Conservation (phyloP, 2,797 vertebrate genomes). For the Hippopotamyrus pictus region DNA sequence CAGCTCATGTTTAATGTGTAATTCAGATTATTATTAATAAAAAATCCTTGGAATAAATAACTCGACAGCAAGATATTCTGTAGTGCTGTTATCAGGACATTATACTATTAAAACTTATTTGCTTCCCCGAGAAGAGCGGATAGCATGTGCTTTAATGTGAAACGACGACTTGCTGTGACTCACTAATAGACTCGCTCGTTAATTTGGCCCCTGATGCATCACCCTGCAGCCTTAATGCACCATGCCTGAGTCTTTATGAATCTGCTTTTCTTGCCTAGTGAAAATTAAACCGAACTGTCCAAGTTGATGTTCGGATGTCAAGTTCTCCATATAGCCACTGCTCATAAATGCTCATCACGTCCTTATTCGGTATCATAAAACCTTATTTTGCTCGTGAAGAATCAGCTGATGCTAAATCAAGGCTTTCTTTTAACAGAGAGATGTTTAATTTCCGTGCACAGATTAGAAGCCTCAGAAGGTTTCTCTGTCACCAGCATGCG, state of each 20-base stretch:
- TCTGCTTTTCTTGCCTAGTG: background rate
- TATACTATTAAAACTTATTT: background rate
- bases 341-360: background rate
- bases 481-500: background rate
- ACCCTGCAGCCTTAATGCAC: background rate
- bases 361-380: background rate
- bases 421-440: background rate
- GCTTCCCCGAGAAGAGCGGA: background rate
- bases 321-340: background rate
- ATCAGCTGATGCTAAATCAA: background rate
- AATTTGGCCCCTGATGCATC: background rate
- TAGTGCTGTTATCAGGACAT: background rate
- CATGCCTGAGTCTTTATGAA: background rate
- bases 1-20: background rate
- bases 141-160: background rate
- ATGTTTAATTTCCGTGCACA: background rate
- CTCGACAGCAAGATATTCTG: background rate
- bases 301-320: background rate
- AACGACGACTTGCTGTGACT: background rate
- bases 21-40: constrained; percentile 4
- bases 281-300: background rate
- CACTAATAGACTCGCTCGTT: background rate
- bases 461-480: background rate
- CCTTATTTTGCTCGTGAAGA: background rate
- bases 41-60: background rate